Conservation (phyloP, 1,140 invertebrate species). For the Zaprionus ghesquierei region DNA sequence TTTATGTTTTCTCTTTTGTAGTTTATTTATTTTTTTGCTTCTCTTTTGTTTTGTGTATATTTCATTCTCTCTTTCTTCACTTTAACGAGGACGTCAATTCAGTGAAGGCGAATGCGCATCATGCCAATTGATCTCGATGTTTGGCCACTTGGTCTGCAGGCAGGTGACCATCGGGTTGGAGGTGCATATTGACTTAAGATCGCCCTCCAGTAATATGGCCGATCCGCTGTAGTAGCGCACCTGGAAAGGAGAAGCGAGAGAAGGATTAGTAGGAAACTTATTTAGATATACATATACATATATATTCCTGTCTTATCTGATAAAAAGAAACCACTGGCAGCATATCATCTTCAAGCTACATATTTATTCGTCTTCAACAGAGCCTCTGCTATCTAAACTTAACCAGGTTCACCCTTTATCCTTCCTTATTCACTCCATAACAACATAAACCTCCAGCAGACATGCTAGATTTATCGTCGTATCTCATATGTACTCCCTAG, state of each 20-base stretch:
- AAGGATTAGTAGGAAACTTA: background rate
- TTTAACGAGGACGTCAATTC: constrained; percentile 84
- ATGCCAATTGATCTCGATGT: constrained; percentile 92
- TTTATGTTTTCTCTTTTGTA: constrained; percentile 7
- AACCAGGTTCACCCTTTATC: no score
- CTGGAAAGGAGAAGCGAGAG: constrained; percentile 75
- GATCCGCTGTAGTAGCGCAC: constrained; percentile 91
- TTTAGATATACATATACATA: no score
- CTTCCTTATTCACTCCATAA: no score
- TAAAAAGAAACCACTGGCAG: no score
- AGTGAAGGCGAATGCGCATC: constrained; percentile 89
- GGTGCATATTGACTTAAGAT: constrained; percentile 90
- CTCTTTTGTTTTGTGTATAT: background rate
- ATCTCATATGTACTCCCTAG: background rate
- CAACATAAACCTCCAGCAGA: no score
- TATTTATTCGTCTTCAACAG: no score
- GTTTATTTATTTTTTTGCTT: background rate
- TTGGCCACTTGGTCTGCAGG: constrained; percentile 96
- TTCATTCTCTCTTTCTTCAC: background rate
- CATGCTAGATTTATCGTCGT: no score
- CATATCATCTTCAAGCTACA: no score
- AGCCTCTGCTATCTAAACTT: no score
- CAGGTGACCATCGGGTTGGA: constrained; percentile 94
- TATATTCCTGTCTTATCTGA: no score
- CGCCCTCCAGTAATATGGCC: constrained; percentile 92